These are phyloP conservation scores for Phrynocephalus forsythii DNA, from an alignment of 2,797 vertebrate genomes.

Conservation along the genomic window DNA sequence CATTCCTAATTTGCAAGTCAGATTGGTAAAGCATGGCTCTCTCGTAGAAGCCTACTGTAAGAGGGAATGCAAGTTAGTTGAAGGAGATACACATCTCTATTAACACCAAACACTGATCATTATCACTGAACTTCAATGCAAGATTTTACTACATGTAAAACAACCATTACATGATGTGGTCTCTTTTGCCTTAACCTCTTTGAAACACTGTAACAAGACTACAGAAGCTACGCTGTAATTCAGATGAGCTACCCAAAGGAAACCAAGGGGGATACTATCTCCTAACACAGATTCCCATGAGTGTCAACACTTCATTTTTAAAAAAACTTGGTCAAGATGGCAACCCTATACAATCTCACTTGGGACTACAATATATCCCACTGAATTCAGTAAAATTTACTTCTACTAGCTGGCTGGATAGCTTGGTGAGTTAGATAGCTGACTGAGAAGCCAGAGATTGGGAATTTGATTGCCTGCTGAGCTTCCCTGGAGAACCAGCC, in stretches of 20 bases:
- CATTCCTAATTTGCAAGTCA: too few species aligned
- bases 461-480: too few species aligned
- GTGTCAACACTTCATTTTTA: neutral
- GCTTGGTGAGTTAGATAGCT: too few species aligned
- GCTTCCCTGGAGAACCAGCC: too few species aligned
- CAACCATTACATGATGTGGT: neutral
- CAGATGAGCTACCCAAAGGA: constrained; percentile 3
- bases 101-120: too few species aligned
- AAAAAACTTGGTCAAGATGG: neutral
- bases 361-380: too few species aligned
- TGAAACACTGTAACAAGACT: neutral
- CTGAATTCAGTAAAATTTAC: neutral
- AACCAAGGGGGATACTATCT: neutral
- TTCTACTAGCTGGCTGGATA: too few species aligned
- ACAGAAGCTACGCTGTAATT: neutral
- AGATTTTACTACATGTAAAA: neutral
- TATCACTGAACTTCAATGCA: neutral
- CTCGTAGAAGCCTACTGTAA: too few species aligned
- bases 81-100: too few species aligned
- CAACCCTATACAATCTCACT: neutral
- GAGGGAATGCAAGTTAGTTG: too few species aligned
- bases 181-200: neutral
- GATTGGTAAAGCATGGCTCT: too few species aligned
- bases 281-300: constrained; percentile 4
- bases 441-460: too few species aligned